Conservation (phyloP, 2,888 invertebrate species). For the Lathronympha strigana region DNA sequence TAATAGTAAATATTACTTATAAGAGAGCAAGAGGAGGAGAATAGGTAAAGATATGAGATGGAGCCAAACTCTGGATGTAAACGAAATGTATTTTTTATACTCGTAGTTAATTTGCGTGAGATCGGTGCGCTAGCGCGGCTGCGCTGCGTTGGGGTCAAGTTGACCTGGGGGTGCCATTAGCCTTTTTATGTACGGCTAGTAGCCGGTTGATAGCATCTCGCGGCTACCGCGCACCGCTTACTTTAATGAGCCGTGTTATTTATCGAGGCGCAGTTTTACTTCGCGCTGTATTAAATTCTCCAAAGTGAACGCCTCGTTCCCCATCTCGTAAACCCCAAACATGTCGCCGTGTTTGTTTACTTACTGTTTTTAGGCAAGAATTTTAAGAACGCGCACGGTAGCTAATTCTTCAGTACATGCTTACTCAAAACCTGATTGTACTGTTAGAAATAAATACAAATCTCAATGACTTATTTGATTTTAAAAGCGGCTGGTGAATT, state of each 20-base stretch:
- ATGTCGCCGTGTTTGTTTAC: constrained; percentile 11
- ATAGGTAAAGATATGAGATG: too few species aligned
- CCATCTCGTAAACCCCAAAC: constrained; percentile 40
- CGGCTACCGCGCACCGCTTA: constrained; percentile 74
- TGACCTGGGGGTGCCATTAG: constrained; percentile 69
- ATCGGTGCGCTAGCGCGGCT: constrained; percentile 37
- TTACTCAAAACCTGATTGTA: constrained; percentile 13
- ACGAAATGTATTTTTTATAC: constrained; percentile 43
- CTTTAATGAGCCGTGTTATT: constrained; percentile 75
- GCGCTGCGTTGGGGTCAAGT: constrained; percentile 47
- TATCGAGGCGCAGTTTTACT: constrained; percentile 66
- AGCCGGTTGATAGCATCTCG: constrained; percentile 72
- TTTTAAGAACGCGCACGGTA: background rate
- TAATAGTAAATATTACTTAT: too few species aligned
- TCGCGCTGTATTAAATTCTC: constrained; percentile 46
- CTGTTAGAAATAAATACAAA: constrained; percentile 33
- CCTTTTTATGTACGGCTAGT: constrained; percentile 71
- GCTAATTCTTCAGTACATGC: background rate
- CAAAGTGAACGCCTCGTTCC: constrained; percentile 46
- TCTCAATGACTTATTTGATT: constrained; percentile 31
- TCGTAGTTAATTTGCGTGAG: constrained; percentile 37
- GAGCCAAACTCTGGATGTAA: constrained; percentile 45
- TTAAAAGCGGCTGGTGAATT: constrained; percentile 37
- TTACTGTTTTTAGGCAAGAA: background rate
- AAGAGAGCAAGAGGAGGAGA: too few species aligned